A percentile compares a stretch with the other conserved stretches of the same genome.
phyloP scores from a whole-genome alignment of 1,140 invertebrate species.

The Pseudomyrmex pallidus region DNA sequence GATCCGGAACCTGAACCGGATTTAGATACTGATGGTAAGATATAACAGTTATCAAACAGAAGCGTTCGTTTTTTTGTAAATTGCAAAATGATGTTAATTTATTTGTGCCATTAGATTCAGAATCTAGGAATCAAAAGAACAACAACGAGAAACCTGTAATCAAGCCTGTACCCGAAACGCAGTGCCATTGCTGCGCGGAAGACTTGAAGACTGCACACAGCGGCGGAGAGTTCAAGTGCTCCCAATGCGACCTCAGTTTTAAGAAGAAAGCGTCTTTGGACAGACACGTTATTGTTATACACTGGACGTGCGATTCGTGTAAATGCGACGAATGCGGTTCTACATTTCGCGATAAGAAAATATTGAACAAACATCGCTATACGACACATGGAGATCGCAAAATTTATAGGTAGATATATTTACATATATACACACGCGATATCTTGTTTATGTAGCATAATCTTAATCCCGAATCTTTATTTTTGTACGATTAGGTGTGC shows the following conservation, averaged over 20 bases:
- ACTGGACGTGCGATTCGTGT: slow-evolving; percentile 83
- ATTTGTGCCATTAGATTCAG: slow-evolving; percentile 57
- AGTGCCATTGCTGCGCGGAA: slow-evolving; percentile 86
- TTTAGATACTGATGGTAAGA: slow-evolving; percentile 68
- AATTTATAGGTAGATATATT: slow-evolving; percentile 79
- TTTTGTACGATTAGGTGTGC: slow-evolving; percentile 83
- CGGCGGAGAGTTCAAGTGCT: slow-evolving; percentile 84
- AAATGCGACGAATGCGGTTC: slow-evolving; percentile 84
- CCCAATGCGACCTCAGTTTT: slow-evolving; percentile 85
- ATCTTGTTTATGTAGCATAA: background rate
- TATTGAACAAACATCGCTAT: slow-evolving; percentile 85
- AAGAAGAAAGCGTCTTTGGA: slow-evolving; percentile 84
- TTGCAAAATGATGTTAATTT: slow-evolving; percentile 11
- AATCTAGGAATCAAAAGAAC: slow-evolving; percentile 71
- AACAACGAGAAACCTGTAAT: slow-evolving; percentile 79
- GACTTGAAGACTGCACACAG: slow-evolving; percentile 84
- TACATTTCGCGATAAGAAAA: slow-evolving; percentile 84
- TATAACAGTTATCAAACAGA: background rate
- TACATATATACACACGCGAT: background rate
- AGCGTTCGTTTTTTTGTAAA: slow-evolving; percentile 5
- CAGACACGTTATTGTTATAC: slow-evolving; percentile 85
- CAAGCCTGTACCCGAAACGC: slow-evolving; percentile 80
- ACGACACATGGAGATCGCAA: slow-evolving; percentile 80
- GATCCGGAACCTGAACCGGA: slow-evolving; percentile 75
- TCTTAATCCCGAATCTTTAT: background rate